Percentiles rank a stretch among this genome's conserved stretches.
phyloP scores from a whole-genome alignment of 92 coral and sea anemone species.

The Muricea muricata region DNA sequence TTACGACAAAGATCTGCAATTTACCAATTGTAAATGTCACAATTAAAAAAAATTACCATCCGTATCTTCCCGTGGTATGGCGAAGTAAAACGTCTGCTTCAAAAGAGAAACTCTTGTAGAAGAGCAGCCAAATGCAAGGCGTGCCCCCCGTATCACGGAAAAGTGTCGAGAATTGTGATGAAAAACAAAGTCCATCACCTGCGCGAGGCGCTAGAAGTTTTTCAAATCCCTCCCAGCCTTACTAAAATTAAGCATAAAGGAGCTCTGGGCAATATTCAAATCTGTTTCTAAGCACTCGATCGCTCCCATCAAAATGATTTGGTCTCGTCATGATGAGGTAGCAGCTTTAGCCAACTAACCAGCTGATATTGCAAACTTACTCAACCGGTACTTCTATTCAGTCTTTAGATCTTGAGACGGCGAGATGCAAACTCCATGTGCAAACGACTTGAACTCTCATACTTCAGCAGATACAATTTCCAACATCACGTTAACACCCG shows the following conservation, averaged over 20 bases:
- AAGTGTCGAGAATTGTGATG: conserved; percentile 34
- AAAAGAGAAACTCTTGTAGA: neutral
- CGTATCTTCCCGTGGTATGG: too few species aligned
- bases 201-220: neutral
- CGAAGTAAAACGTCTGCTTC: conserved; percentile 30
- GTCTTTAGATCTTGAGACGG: neutral
- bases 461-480: neutral
- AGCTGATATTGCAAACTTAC: neutral
- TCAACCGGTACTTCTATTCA: neutral
- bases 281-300: neutral
- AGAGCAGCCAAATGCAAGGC: neutral
- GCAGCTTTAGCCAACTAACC: neutral
- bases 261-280: neutral
- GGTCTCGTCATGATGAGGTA: neutral
- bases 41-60: too few species aligned
- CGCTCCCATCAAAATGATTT: conserved; percentile 1
- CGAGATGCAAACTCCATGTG: neutral
- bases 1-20: too few species aligned
- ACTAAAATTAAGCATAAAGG: neutral
- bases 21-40: too few species aligned
- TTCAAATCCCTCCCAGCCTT: neutral
- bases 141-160: conserved; percentile 48
- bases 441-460: neutral
- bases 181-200: conserved; percentile 1
- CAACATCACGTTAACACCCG: conserved; percentile 9